Conservation (phyloP, 2,113 vertebrate species). For the Puma concolor region DNA sequence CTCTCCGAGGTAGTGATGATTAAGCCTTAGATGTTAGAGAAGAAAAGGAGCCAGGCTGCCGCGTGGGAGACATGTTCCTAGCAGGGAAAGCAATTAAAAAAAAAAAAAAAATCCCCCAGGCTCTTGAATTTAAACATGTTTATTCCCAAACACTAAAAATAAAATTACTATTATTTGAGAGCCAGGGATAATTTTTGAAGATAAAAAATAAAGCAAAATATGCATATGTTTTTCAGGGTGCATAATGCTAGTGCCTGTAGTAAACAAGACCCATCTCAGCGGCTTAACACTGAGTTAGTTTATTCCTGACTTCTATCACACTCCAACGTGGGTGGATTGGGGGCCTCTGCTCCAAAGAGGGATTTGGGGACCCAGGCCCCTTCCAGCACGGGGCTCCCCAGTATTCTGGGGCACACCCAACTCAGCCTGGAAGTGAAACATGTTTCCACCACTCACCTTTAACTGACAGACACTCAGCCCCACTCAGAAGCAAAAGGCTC, state of each 20-base stretch:
- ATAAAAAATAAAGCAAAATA: not conserved
- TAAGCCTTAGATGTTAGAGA: not conserved
- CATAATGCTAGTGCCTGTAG: not conserved
- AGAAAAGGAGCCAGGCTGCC: not conserved
- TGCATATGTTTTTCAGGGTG: not conserved
- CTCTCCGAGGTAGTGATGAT: not conserved
- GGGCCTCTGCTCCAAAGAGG: not conserved
- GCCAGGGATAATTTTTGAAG: conserved; percentile 20
- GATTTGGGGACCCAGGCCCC: not conserved
- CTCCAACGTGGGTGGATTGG: accelerated
- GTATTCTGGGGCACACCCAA: not conserved
- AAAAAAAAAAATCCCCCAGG: not conserved
- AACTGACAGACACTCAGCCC: not conserved
- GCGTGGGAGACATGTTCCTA: not conserved
- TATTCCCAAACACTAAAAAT: conserved; percentile 62
- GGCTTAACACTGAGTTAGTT: not conserved
- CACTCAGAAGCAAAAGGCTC: not conserved
- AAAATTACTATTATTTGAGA: conserved; percentile 23
- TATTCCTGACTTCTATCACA: not conserved
- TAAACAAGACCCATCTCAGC: not conserved
- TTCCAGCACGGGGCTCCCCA: not conserved
- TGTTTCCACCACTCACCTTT: not conserved
- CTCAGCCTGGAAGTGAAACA: not conserved
- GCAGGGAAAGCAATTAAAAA: not conserved
- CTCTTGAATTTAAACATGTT: conserved; percentile 35